Percentiles rank a stretch among this genome's conserved stretches.
phyloP scores from a whole-genome alignment of 53 echinoderm and acorn worm genomes.

The Arbacia lixula region DNA sequence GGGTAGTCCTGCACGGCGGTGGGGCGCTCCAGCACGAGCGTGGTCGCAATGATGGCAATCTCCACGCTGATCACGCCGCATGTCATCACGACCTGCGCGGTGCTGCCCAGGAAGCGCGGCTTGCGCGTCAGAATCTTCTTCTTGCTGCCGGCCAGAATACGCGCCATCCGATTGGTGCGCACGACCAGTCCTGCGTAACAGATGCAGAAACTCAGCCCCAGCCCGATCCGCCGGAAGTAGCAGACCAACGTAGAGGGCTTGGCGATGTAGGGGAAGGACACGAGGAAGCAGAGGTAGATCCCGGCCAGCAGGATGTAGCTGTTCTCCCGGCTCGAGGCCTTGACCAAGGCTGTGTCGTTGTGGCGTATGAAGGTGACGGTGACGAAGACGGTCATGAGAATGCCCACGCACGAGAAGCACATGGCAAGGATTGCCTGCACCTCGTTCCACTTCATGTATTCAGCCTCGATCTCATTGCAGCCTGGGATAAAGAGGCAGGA shows the following conservation, averaged over 20 bases:
- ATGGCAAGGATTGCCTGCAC: constrained; percentile 81
- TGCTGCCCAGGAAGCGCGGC: constrained; percentile 87
- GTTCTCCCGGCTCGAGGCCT: constrained; percentile 97
- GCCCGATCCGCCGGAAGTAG: constrained; percentile 77
- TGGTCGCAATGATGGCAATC: constrained; percentile 69
- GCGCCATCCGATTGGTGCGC: constrained; percentile 93
- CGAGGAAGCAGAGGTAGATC: constrained; percentile 80
- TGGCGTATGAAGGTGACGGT: constrained; percentile 85
- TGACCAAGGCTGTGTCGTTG: constrained; percentile 91
- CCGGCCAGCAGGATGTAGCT: constrained; percentile 91
- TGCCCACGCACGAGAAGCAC: constrained; percentile 79
- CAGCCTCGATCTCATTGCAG: constrained; percentile 77
- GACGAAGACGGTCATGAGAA: constrained; percentile 83
- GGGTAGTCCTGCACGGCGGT: constrained; percentile 77
- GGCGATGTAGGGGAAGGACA: constrained; percentile 86
- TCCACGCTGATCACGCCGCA: constrained; percentile 76
- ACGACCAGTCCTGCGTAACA: constrained; percentile 92
- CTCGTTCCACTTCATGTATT: constrained; percentile 88
- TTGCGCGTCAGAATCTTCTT: constrained; percentile 96
- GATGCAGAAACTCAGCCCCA: constrained; percentile 90
- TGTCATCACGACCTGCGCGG: constrained; percentile 98
- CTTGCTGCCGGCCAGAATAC: constrained; percentile 92
- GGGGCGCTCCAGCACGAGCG: constrained; percentile 80
- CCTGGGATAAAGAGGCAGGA: constrained; percentile 49
- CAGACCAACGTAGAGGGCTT: constrained; percentile 79